These are phyloP conservation scores for Apamea epomidion DNA, from an alignment of 2,888 invertebrate genomes.

Conservation along the genomic window DNA sequence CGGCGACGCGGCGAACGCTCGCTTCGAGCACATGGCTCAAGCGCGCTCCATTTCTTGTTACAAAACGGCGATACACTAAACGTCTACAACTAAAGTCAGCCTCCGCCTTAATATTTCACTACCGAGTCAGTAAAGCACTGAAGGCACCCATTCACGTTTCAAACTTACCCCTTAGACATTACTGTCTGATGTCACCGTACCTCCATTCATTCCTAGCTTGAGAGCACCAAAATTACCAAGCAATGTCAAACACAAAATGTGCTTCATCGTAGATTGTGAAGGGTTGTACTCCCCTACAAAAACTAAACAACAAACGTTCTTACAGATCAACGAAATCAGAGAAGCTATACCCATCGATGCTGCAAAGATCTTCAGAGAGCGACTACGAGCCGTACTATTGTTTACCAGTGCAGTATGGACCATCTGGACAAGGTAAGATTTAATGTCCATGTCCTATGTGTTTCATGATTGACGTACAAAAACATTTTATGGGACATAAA, in stretches of 20 bases:
- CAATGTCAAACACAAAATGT: constrained; percentile 48
- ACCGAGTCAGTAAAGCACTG: neutral
- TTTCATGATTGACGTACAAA: constrained; percentile 33
- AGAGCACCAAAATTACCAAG: constrained; percentile 37
- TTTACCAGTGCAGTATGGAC: constrained; percentile 92
- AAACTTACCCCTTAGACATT: neutral
- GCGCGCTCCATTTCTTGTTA: too few species aligned
- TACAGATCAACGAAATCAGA: constrained; percentile 98
- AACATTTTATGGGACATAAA: constrained; percentile 43
- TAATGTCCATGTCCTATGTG: constrained; percentile 11
- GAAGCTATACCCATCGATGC: constrained; percentile 97
- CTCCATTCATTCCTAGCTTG: constrained; percentile 48
- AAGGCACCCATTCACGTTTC: constrained; percentile 5
- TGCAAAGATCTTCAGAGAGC: constrained; percentile 95
- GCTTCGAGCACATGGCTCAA: too few species aligned
- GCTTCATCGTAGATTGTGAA: constrained; percentile 61
- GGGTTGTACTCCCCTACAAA: neutral
- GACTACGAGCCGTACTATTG: constrained; percentile 97
- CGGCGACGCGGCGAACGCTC: too few species aligned
- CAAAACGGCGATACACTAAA: too few species aligned
- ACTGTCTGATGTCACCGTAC: neutral
- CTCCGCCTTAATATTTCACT: neutral
- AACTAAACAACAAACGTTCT: constrained; percentile 53
- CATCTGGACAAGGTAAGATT: constrained; percentile 91
- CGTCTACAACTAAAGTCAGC: too few species aligned